Base-by-base conservation (phyloP, 2,113 vertebrate species). In the Atractosteus spatula region DNA sequence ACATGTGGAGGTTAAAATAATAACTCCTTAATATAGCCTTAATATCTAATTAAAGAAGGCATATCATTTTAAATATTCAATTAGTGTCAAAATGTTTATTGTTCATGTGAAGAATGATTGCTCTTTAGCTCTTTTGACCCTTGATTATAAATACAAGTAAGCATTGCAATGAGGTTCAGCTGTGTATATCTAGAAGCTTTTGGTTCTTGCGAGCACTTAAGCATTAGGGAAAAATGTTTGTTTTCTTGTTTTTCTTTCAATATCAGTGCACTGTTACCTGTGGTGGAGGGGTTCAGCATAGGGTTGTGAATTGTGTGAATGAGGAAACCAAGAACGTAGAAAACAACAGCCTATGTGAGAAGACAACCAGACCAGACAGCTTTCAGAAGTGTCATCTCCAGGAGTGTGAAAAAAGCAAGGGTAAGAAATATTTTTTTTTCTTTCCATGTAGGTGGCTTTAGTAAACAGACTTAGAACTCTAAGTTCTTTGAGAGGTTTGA, bases 251-350 rank as follows among this genome's bases (percentile, higher is more conserved):
- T 61, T 6, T 76, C 11, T 72, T 17, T 63, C 62, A 66, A 62
- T 67, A 41, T 41, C 73, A 93, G 91, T 93, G 91, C 75, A 87
- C 89, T 8, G 80, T 71, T 72, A 87, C 81, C 66, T 93, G 91
- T 55, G 90, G 88, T 43, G 87, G 79, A 42, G 91, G 91, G 14
- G 78, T 83, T 67, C 87, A 90, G 74, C 83, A 80, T 68, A 87
- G 89, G 41, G 76, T 72, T 1, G 81, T 91, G 56, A 77, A 17
- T 45, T 93, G 91, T 74, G 74, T 81, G 56, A 81, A 71, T 13
- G 70, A 81, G 61, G 55, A 76, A 73, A 54, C 77, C 85, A 66
- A 80, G 45, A n/a, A 73, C 74, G 62, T 80, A n/a, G 81, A 87
- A 83, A 74, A 80, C 57, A 76, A 76, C 74, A 78, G 70, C 66